A percentile compares a stretch with the other conserved stretches of the same genome.
These are phyloP conservation scores for Hyposoter dolosus DNA, from an alignment of 2,888 invertebrate species.

Conservation along the genomic window DNA sequence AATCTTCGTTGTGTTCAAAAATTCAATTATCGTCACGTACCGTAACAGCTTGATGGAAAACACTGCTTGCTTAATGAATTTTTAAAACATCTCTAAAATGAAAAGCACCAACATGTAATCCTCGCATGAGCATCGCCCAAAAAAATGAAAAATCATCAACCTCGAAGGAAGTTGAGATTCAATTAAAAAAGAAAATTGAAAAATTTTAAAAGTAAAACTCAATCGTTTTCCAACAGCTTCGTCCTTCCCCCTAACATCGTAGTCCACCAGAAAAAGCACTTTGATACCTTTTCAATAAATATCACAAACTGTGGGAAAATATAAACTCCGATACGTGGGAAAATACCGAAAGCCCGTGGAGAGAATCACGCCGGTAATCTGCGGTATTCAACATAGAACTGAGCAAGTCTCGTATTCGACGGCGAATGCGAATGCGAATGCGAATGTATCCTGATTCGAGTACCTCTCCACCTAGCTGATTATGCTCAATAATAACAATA, in stretches of 20 bases:
- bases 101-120: background rate
- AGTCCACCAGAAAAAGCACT: background rate
- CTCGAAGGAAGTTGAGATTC: background rate
- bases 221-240: background rate
- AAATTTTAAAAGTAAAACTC: background rate
- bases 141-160: background rate
- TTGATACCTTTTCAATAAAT: background rate
- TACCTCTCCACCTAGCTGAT: background rate
- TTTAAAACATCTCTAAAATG: background rate
- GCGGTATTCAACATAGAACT: constrained; percentile 33
- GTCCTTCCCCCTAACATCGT: background rate
- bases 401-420: constrained; percentile 17
- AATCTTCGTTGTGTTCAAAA: too few relatives aligned
- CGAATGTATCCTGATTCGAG: constrained; percentile 3
- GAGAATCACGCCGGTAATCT: constrained; percentile 23
- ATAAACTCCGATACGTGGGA: background rate
- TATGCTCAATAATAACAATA: background rate
- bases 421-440: constrained; percentile 19
- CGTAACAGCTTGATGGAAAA: background rate
- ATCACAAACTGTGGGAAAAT: constrained; percentile 11
- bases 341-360: background rate
- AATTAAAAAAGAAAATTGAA: background rate
- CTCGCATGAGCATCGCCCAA: too few relatives aligned
- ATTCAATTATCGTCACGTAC: too few relatives aligned
- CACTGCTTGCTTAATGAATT: background rate